phyloP scores from a whole-genome alignment of 1,140 invertebrate genomes.

The Venturia canescens region DNA sequence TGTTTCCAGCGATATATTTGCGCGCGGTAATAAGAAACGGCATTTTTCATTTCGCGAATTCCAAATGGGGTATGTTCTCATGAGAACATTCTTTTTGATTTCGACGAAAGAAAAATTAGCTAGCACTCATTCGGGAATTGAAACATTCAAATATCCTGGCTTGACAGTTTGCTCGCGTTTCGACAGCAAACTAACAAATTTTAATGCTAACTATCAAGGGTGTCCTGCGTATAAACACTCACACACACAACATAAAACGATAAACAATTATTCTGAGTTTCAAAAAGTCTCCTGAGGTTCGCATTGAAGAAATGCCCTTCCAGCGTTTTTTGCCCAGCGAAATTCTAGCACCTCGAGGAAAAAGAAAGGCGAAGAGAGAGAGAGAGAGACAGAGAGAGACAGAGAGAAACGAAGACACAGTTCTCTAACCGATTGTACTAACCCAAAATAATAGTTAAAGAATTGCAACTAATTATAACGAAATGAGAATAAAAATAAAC shows the following conservation, averaged over 20 bases:
- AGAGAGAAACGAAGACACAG: slow-evolving; percentile 5
- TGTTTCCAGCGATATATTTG: slow-evolving; percentile 9
- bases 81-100: background rate
- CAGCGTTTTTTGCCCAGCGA: slow-evolving; percentile 26
- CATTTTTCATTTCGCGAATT: background rate
- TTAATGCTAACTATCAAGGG: background rate
- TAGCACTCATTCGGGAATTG: slow-evolving; percentile 24
- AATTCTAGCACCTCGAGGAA: slow-evolving; percentile 30
- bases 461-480: slow-evolving; percentile 18
- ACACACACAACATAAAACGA: background rate
- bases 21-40: background rate
- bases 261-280: slow-evolving; percentile 27
- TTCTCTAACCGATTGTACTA: slow-evolving; percentile 41
- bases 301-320: slow-evolving; percentile 35
- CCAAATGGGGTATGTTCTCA: background rate
- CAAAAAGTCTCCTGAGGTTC: slow-evolving; percentile 74
- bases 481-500: background rate
- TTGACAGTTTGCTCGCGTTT: background rate
- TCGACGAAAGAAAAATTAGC: slow-evolving; percentile 7
- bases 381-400: no score
- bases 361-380: background rate
- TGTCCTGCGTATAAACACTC: slow-evolving; percentile 7
- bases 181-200: background rate
- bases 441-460: slow-evolving; percentile 45
- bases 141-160: slow-evolving; percentile 24